A percentile compares a stretch with the other conserved stretches of the same genome.
These are phyloP conservation scores for Drosophila percnosoma DNA, from an alignment of 2,888 invertebrate species.

Conservation along the genomic window DNA sequence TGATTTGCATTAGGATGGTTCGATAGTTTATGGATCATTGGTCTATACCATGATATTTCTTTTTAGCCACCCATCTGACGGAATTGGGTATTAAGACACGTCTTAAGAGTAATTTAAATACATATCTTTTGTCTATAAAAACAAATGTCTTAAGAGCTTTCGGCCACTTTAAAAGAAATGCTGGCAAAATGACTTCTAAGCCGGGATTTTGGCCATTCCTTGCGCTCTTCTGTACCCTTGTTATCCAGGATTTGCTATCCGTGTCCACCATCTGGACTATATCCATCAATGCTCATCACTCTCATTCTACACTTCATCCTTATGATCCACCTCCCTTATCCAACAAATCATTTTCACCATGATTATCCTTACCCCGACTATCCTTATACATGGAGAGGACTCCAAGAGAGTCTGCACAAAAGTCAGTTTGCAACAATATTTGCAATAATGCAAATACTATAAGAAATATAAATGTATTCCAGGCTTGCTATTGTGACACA, in stretches of 20 bases:
- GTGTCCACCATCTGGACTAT: background rate
- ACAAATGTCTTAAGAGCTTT: background rate
- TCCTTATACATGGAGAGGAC: background rate
- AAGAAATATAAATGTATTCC: background rate
- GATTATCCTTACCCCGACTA: background rate
- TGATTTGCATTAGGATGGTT: conserved; percentile 39
- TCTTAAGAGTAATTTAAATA: background rate
- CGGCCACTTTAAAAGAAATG: conserved; percentile 7
- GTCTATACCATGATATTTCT: background rate
- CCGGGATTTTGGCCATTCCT: conserved; percentile 7
- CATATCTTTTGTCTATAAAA: conserved; percentile 38
- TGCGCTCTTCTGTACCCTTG: conserved; percentile 15
- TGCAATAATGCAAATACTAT: background rate
- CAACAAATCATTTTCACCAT: background rate
- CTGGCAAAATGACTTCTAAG: conserved; percentile 30
- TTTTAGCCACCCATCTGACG: background rate
- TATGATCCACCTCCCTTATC: background rate
- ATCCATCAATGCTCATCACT: background rate
- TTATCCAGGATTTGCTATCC: background rate
- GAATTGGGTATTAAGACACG: conserved; percentile 3
- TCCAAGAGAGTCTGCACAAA: conserved; percentile 10
- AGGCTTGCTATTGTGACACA: too few species aligned
- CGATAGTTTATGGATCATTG: conserved; percentile 2
- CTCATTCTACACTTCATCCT: background rate
- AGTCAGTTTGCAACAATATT: background rate